Percentiles rank a stretch among this genome's conserved stretches.
phyloP scores from a whole-genome alignment of 1,140 invertebrate genomes.

The Leguminivora glycinivorella region DNA sequence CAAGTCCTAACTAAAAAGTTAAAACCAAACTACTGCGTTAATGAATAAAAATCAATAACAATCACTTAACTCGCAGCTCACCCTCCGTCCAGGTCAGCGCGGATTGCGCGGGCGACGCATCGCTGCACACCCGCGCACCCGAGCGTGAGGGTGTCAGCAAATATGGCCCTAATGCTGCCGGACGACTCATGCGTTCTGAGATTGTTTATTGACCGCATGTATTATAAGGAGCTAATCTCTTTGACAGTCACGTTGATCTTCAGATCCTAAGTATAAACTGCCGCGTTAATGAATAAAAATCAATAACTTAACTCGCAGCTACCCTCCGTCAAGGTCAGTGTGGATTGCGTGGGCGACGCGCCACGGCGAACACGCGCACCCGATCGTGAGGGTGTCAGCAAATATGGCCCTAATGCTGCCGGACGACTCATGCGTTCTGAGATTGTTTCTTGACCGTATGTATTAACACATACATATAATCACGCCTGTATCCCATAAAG shows the following conservation, averaged over 20 bases:
- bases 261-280: too few relatives aligned
- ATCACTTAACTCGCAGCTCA: conserved; percentile 8
- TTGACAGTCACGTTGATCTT: too few relatives aligned
- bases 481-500: too few relatives aligned
- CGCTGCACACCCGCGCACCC: not conserved
- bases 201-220: not conserved
- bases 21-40: conserved; percentile 2
- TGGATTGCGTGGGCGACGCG: conserved; percentile 10
- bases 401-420: not conserved
- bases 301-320: conserved; percentile 8
- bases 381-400: conserved; percentile 8
- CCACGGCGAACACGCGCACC: not conserved
- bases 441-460: not conserved
- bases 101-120: conserved; percentile 9
- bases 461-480: too few relatives aligned
- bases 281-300: conserved; percentile 10
- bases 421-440: not conserved
- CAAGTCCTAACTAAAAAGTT: not conserved
- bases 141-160: conserved; percentile 11
- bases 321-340: conserved; percentile 2
- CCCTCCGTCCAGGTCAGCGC: conserved; percentile 6
- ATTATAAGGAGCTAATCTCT: too few relatives aligned
- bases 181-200: not conserved
- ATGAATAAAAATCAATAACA: conserved; percentile 15
- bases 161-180: not conserved